Evolutionary conservation across 1,140 invertebrate genomes (phyloP).

Genomic region (Mactra quadrangularis): DNA sequence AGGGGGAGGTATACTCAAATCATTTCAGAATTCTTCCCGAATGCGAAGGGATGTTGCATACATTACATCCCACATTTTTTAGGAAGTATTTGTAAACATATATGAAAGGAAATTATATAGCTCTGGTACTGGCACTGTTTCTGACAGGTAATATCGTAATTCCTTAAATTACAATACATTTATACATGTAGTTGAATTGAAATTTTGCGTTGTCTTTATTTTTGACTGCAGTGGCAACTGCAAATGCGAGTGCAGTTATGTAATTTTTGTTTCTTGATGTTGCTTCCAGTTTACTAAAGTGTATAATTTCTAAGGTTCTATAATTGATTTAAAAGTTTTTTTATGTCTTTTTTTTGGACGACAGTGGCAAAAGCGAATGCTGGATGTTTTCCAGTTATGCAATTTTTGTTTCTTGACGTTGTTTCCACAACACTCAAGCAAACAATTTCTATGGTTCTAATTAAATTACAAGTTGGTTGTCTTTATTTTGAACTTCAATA

Average conservation of each 20-base stretch:
- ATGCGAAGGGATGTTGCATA: conserved; percentile 18
- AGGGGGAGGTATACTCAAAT: background rate
- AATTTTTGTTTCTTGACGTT: too few species aligned
- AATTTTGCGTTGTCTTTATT: background rate
- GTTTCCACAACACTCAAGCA: too few species aligned
- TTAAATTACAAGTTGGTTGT: too few species aligned
- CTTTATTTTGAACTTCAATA: too few species aligned
- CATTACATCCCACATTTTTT: background rate
- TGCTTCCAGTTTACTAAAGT: background rate
- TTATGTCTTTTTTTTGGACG: too few species aligned
- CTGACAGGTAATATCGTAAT: conserved; percentile 17
- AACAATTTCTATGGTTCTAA: too few species aligned
- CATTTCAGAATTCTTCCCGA: conserved; percentile 2
- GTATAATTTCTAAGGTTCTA: background rate
- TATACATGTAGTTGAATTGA: background rate
- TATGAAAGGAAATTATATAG: conserved; percentile 9
- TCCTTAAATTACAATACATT: background rate
- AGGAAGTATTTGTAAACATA: conserved; percentile 14
- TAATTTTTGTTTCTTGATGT: background rate
- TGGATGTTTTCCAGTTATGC: too few species aligned
- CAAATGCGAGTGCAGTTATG: background rate
- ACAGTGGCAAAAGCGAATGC: too few species aligned
- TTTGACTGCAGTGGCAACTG: background rate
- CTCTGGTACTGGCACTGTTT: conserved; percentile 28
- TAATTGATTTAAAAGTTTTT: too few species aligned